A percentile compares a stretch with the other conserved stretches of the same genome.
Conservation (phyloP, 2,113 vertebrate genomes). For the Gasterosteus aculeatus region DNA sequence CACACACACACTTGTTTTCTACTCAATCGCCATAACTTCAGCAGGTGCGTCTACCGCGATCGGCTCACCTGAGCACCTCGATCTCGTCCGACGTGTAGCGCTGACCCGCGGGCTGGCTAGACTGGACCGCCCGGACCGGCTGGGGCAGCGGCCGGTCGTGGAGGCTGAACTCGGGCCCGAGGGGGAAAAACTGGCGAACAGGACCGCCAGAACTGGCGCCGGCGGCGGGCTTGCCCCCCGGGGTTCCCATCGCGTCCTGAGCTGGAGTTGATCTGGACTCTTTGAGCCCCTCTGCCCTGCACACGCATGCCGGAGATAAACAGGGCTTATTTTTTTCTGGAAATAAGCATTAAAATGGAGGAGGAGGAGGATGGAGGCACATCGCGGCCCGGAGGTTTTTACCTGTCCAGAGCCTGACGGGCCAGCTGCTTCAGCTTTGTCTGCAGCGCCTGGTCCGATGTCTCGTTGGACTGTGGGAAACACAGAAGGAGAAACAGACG, state of each 20-base stretch:
- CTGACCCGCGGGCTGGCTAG: slow-evolving; percentile 89
- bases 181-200: slow-evolving; percentile 86
- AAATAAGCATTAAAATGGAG: not conserved
- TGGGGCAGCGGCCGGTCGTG: slow-evolving; percentile 89
- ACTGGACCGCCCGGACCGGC: slow-evolving; percentile 85
- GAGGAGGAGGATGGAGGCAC: not conserved
- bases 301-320: not conserved
- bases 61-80: slow-evolving; percentile 91
- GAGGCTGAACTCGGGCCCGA: slow-evolving; percentile 91
- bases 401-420: slow-evolving; percentile 96
- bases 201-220: slow-evolving; percentile 61
- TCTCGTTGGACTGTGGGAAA: slow-evolving; percentile 88
- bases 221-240: slow-evolving; percentile 74
- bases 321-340: not conserved
- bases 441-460: slow-evolving; percentile 89
- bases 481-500: slow-evolving; percentile 4
- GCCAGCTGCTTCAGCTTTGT: slow-evolving; percentile 95
- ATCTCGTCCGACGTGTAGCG: slow-evolving; percentile 95
- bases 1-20: too few species aligned
- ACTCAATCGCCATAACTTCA: too few species aligned
- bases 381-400: not conserved
- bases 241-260: slow-evolving; percentile 80
- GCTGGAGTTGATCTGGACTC: slow-evolving; percentile 82
- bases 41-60: too few species aligned
- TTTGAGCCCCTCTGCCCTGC: slow-evolving; percentile 94